A percentile compares a stretch with the other conserved stretches of the same genome.
Conservation (phyloP, 2,797 vertebrate species). For the Coluber constrictor region DNA sequence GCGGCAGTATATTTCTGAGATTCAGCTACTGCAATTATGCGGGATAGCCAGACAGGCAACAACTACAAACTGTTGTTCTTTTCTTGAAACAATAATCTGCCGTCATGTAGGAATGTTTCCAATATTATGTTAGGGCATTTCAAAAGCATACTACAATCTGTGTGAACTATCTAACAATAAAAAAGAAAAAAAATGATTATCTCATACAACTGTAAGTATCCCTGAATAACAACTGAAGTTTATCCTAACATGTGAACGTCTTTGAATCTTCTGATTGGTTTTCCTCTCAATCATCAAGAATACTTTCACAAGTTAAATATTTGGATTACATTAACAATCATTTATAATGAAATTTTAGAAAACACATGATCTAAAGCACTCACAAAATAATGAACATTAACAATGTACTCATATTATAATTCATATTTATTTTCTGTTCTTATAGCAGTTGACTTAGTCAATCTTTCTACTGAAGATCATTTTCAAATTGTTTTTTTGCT, state of each 20-base stretch:
- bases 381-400: neutral
- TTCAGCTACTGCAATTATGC: neutral
- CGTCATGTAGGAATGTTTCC: neutral
- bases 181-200: neutral
- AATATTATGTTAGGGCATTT: neutral
- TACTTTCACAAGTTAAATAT: neutral
- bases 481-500: neutral
- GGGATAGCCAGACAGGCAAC: neutral
- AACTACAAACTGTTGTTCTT: neutral
- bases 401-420: neutral
- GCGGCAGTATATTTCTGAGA: neutral
- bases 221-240: too few relatives aligned
- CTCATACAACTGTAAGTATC: neutral
- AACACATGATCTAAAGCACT: neutral
- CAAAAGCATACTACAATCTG: neutral
- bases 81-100: neutral
- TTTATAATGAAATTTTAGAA: neutral
- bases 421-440: neutral
- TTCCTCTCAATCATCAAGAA: neutral
- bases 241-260: neutral
- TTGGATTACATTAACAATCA: neutral
- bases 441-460: neutral
- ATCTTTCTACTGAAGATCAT: neutral
- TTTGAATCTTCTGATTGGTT: neutral
- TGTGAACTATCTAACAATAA: neutral